A percentile compares a stretch with the other conserved stretches of the same genome.
phyloP scores from a whole-genome alignment of 1,140 invertebrate genomes.

The Drosophila setifemur region DNA sequence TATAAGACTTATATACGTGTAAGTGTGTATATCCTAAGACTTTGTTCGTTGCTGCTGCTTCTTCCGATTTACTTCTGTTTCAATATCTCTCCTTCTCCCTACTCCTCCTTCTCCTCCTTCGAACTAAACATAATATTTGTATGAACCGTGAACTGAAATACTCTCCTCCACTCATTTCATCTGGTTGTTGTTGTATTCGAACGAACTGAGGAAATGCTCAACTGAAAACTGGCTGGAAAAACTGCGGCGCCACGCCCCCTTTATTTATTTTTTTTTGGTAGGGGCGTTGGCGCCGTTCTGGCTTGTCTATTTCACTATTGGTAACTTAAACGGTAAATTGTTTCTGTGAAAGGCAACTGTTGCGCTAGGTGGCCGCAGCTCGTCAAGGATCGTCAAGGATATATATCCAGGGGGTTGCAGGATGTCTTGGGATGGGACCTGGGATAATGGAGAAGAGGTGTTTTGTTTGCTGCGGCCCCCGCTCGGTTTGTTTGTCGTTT shows the following conservation, averaged over 20 bases:
- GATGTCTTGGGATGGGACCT: not conserved
- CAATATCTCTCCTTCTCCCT: slow-evolving; percentile 3
- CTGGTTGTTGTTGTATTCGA: slow-evolving; percentile 59
- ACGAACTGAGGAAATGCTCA: slow-evolving; percentile 55
- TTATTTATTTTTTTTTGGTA: no score
- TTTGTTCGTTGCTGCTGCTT: slow-evolving; percentile 12
- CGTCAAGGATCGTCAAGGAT: not conserved
- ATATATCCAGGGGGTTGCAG: not conserved
- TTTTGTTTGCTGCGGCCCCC: slow-evolving; percentile 35
- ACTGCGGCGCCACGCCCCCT: slow-evolving; percentile 39
- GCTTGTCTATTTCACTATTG: slow-evolving; percentile 80
- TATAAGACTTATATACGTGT: slow-evolving; percentile 9
- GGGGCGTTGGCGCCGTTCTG: slow-evolving; percentile 43
- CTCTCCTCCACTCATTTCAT: slow-evolving; percentile 22
- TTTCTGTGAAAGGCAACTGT: slow-evolving; percentile 81
- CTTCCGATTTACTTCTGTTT: slow-evolving; percentile 16
- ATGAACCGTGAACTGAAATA: slow-evolving; percentile 65
- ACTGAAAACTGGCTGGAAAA: slow-evolving; percentile 70
- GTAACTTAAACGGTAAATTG: slow-evolving; percentile 80
- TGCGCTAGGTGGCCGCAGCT: slow-evolving; percentile 55
- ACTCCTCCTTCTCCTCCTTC: slow-evolving; percentile 1
- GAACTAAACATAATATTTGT: slow-evolving; percentile 73
- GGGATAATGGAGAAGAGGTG: not conserved
- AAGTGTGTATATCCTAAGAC: slow-evolving; percentile 23
- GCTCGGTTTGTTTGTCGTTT: slow-evolving; percentile 75